A percentile compares a stretch with the other conserved stretches of the same genome.
Evolutionary conservation across 2,888 invertebrate genomes (phyloP).

Genomic region (Drosophila pegasa): DNA sequence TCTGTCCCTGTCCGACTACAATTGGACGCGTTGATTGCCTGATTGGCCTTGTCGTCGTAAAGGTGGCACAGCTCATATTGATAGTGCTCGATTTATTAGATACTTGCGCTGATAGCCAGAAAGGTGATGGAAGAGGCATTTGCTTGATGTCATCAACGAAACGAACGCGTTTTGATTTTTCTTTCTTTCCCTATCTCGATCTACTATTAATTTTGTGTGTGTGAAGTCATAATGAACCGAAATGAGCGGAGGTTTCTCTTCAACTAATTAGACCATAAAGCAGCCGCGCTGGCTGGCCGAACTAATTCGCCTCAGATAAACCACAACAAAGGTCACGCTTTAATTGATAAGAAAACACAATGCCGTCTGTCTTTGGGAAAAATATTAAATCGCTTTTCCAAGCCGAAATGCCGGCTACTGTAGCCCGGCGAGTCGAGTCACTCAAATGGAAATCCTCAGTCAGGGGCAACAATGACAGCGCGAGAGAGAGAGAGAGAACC

Average conservation of each 20-base stretch:
- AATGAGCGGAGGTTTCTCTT: constrained; percentile 60
- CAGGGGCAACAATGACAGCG: constrained; percentile 54
- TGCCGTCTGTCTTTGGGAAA: constrained; percentile 32
- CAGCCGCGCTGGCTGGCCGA: constrained; percentile 58
- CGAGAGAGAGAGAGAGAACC: constrained; percentile 28
- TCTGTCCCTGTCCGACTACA: constrained; percentile 6
- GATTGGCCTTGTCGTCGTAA: constrained; percentile 48
- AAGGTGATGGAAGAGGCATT: constrained; percentile 36
- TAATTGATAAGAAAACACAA: constrained; percentile 72
- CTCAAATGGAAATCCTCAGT: constrained; percentile 62
- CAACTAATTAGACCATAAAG: constrained; percentile 80
- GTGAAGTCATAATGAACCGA: constrained; percentile 47
- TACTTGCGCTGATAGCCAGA: constrained; percentile 26
- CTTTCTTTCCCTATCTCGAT: constrained; percentile 14
- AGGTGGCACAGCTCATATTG: constrained; percentile 49
- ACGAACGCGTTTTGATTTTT: constrained; percentile 43
- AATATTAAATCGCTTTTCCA: constrained; percentile 28
- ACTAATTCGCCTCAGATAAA: constrained; percentile 74
- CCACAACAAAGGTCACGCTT: constrained; percentile 80
- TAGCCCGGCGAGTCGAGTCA: constrained; percentile 42
- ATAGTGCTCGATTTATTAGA: constrained; percentile 58
- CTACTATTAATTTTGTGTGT: constrained; percentile 23
- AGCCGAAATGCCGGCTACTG: constrained; percentile 47
- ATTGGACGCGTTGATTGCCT: constrained; percentile 37
- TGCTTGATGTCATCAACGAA: constrained; percentile 64